These are phyloP conservation scores for Eupithecia inturbata DNA, from an alignment of 2,888 invertebrate genomes.

Conservation along the genomic window DNA sequence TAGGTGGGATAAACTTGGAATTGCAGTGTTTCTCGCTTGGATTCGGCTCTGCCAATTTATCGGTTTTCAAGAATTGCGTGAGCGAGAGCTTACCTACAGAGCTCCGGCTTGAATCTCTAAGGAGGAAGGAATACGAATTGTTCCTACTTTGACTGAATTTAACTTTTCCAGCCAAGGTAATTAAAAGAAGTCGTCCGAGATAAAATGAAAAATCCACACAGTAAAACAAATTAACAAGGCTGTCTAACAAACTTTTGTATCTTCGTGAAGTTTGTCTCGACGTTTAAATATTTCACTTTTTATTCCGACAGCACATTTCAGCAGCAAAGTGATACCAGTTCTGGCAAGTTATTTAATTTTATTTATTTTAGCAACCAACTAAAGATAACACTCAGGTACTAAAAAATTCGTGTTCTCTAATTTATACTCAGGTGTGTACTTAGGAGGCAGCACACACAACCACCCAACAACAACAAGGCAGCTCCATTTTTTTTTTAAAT, in stretches of 20 bases:
- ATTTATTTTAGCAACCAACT: neutral
- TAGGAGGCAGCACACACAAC: no score
- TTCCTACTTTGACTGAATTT: neutral
- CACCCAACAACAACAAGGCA: no score
- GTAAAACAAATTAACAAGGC: conserved; percentile 44
- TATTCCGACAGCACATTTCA: neutral
- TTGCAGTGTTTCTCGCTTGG: conserved; percentile 38
- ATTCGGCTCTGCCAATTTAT: conserved; percentile 47
- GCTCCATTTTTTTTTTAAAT: no score
- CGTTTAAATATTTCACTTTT: conserved; percentile 8
- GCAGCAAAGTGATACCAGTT: neutral
- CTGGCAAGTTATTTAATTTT: neutral
- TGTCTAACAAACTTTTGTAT: conserved; percentile 20
- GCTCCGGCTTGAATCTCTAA: neutral
- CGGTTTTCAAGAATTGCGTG: conserved; percentile 30
- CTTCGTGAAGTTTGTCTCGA: conserved; percentile 8
- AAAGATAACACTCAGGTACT: neutral
- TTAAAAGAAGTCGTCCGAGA: neutral
- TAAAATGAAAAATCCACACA: conserved; percentile 14
- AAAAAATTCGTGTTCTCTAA: neutral
- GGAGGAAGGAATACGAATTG: neutral
- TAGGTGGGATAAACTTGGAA: conserved; percentile 37
- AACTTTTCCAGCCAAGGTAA: neutral
- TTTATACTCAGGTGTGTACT: no score
- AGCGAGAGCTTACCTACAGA: conserved; percentile 3